Evolutionary conservation across 2,888 invertebrate species (phyloP).

Genomic region (Clunio marinus): DNA sequence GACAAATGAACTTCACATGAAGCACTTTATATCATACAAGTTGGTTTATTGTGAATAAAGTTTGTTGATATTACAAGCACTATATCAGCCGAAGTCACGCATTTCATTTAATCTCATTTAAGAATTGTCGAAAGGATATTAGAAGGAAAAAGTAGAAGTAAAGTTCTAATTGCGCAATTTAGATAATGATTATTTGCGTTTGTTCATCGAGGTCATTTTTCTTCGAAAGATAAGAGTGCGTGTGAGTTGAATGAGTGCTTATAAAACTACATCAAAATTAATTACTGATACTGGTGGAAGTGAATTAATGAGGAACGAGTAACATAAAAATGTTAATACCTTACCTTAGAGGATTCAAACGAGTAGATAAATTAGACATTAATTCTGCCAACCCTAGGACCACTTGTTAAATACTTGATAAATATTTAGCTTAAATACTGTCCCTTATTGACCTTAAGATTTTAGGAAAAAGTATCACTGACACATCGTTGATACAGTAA

Average conservation of each 20-base stretch:
- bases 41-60: neutral
- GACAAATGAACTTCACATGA: conserved; percentile 2
- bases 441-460: no score
- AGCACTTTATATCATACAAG: neutral
- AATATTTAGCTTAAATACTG: no score
- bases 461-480: no score
- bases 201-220: neutral
- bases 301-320: conserved; percentile 13
- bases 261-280: conserved; percentile 28
- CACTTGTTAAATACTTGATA: no score
- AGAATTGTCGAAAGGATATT: neutral
- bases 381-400: no score
- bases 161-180: conserved; percentile 7
- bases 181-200: neutral
- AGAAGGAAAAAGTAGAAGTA: neutral
- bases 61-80: no score
- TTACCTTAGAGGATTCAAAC: no score
- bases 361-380: conserved; percentile 7
- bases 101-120: neutral
- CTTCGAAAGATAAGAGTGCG: conserved; percentile 1
- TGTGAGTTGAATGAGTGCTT: neutral
- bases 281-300: neutral
- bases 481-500: no score
- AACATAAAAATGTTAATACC: conserved; percentile 31
- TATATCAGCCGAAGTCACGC: conserved; percentile 8